These are phyloP conservation scores for Parazoanthus atlanticus DNA, from an alignment of 92 coral and sea anemone species.

Conservation along the genomic window DNA sequence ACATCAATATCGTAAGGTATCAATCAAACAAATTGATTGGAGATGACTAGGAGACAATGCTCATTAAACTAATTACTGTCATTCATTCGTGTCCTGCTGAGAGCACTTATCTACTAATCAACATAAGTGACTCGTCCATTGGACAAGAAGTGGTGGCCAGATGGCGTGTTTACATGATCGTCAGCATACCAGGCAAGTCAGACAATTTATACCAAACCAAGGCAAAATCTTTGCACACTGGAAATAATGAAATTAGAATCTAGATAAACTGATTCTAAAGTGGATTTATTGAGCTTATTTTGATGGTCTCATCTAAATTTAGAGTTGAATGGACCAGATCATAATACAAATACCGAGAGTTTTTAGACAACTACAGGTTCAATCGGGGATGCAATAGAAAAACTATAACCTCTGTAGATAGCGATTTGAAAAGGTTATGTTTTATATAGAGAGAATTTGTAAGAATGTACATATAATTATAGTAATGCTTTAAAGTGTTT, in stretches of 20 bases:
- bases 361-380: not conserved
- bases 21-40: slow-evolving; percentile 53
- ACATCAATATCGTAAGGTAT: slow-evolving; percentile 35
- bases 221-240: not conserved
- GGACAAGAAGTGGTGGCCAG: slow-evolving; percentile 3
- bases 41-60: slow-evolving; percentile 69
- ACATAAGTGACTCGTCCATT: slow-evolving; percentile 41
- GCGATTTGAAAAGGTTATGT: not conserved
- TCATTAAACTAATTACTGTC: slow-evolving; percentile 61
- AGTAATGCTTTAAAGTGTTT: not conserved
- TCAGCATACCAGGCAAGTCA: slow-evolving; percentile 13
- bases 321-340: not conserved
- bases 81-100: slow-evolving; percentile 48
- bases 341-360: not conserved
- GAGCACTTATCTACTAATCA: slow-evolving; percentile 40
- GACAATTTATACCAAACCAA: not conserved
- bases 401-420: not conserved
- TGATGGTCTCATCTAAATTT: not conserved
- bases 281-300: not conserved
- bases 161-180: slow-evolving; percentile 1
- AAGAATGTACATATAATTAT: not conserved
- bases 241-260: not conserved
- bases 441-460: not conserved
- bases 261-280: not conserved
- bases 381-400: not conserved